phyloP scores from a whole-genome alignment of 2,113 vertebrate genomes.

The Ploceus nigricollis region DNA sequence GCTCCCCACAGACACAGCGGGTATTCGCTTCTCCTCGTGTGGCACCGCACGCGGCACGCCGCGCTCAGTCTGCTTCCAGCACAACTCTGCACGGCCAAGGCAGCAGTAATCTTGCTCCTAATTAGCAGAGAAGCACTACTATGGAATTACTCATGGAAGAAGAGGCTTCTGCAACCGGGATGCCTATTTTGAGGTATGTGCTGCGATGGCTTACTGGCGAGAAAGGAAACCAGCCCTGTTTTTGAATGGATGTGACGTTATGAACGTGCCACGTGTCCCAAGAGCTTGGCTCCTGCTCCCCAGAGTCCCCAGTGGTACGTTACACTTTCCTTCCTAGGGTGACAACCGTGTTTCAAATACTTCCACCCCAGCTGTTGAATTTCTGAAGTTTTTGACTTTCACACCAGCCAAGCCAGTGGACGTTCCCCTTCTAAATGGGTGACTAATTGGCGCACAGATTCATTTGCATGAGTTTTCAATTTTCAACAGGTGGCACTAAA shows the following conservation, averaged over 20 bases:
- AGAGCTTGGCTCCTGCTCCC: neutral
- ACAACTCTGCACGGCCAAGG: neutral
- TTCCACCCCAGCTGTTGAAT: neutral
- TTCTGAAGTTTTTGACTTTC: neutral
- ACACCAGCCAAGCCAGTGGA: neutral
- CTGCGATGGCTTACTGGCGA: neutral
- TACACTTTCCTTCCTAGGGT: neutral
- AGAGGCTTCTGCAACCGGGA: neutral
- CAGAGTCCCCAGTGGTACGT: neutral
- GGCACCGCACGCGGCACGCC: fast-evolving
- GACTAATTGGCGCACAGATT: neutral
- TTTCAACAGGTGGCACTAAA: constrained; percentile 69
- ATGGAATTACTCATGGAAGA: neutral
- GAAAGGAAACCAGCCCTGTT: neutral
- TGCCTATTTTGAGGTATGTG: neutral
- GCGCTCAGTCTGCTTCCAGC: neutral
- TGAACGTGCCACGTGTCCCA: neutral
- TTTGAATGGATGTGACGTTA: neutral
- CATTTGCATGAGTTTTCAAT: constrained; percentile 36
- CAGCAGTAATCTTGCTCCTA: neutral
- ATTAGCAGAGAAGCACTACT: neutral
- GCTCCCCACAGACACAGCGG: neutral
- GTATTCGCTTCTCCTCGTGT: fast-evolving
- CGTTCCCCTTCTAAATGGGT: neutral
- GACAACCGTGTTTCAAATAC: neutral